Evolutionary conservation across 1,140 invertebrate genomes (phyloP).

Genomic region (Aethina tumida): DNA sequence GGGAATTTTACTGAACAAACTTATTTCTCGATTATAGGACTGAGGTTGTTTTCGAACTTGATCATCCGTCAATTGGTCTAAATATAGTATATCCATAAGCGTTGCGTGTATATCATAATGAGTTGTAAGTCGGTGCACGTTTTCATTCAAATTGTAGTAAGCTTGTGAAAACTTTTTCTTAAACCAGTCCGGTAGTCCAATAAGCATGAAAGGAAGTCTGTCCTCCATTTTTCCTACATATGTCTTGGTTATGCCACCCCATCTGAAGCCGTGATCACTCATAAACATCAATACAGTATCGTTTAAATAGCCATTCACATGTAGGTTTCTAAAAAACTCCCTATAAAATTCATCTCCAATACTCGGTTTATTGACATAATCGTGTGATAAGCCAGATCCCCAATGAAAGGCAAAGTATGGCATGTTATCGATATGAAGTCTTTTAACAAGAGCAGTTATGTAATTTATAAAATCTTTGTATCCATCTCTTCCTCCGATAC

Average conservation of each 20-base stretch:
- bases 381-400: conserved; percentile 67
- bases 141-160: conserved; percentile 55
- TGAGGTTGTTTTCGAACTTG: conserved; percentile 55
- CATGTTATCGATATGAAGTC: conserved; percentile 36
- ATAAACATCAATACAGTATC: conserved; percentile 67
- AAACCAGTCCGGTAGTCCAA: conserved; percentile 68
- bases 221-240: conserved; percentile 84
- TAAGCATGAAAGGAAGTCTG: conserved; percentile 72
- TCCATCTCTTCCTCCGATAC: conserved; percentile 48
- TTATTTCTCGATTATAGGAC: too few species aligned
- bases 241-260: conserved; percentile 67
- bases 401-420: conserved; percentile 72
- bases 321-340: conserved; percentile 47
- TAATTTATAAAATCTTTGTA: conserved; percentile 50
- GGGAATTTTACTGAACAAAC: conserved; percentile 56
- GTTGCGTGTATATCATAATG: conserved; percentile 76
- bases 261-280: conserved; percentile 89
- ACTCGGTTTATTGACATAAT: conserved; percentile 62
- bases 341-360: conserved; percentile 51
- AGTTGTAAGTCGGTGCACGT: conserved; percentile 66
- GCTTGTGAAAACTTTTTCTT: conserved; percentile 49
- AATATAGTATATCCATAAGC: conserved; percentile 49
- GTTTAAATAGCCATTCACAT: conserved; percentile 48
- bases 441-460: conserved; percentile 46
- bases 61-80: conserved; percentile 29